Base-by-base conservation (phyloP, 2,113 vertebrate species). In the Pseudorasbora parva region DNA sequence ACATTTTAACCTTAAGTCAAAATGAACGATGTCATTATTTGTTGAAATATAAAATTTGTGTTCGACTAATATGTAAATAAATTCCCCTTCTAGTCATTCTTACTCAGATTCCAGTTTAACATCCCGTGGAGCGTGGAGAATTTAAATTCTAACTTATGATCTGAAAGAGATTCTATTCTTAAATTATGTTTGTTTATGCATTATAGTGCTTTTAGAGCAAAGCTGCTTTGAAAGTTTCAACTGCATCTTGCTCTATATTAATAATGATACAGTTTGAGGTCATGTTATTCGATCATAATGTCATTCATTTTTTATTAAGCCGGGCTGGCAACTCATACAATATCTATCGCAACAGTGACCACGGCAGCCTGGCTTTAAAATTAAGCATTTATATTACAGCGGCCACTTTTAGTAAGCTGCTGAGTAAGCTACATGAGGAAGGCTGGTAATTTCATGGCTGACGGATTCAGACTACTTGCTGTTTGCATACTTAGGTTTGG, bases 381-480 rank as follows among this genome's bases (percentile, higher is more conserved):
- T 85, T 21, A 85, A 47, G 17, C 84, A 69, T 25, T 72, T 69
- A 41, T 47, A 83, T 85, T 83, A 81, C 84, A 77, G 71, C 21
- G 37, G n/a, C 64, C 56, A 62, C 82, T 81, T 74, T 88, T 83
- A 86, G 90, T 89, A 89, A 88, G 64, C 30, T 91, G 91, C 91
- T 88, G 91, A 88, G 87, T 88, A 91, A 89, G 89, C 89, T 93
- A 89, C 88, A 88, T 91, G 85, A 71, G 85, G 76, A 86, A 27
- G 75, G 81, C 75, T 64, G 92, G 89, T 91, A 91, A 95, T 93
- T 93, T 93, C 89, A 93, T 81, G 87, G 92, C 91, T 91, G 91
- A 90, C 88, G 93, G 91, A 88, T 90, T 91, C 88, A 89, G 85
- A 86, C 86, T 81, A 83, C 72, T 45, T 0, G 0, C 86, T 90